phyloP scores from a whole-genome alignment of 2,113 vertebrate genomes.

The Sitta europaea region DNA sequence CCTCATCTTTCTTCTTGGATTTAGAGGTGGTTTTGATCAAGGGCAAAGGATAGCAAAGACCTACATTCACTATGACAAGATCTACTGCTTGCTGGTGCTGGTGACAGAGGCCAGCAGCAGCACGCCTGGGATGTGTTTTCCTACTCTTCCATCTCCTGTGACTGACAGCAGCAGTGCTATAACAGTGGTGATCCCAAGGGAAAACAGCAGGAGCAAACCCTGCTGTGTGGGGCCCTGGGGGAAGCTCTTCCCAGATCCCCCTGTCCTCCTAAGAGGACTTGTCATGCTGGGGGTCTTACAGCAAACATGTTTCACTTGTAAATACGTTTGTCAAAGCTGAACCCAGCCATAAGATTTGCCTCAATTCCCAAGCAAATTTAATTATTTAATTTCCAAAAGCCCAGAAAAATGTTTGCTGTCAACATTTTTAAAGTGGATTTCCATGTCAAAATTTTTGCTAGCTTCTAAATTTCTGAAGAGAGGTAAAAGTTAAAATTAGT shows the following conservation, averaged over 20 bases:
- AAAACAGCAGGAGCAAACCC: neutral
- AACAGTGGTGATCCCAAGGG: neutral
- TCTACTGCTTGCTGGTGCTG: neutral
- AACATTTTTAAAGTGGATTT: neutral
- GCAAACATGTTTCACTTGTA: neutral
- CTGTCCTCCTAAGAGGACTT: neutral
- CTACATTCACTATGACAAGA: neutral
- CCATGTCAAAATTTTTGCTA: neutral
- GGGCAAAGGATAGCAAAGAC: neutral
- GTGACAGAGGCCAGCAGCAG: neutral
- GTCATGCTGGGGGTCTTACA: neutral
- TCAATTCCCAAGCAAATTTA: neutral
- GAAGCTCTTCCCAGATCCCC: neutral
- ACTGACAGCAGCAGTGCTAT: neutral
- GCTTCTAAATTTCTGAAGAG: neutral
- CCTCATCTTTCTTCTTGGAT: neutral
- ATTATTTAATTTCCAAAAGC: neutral
- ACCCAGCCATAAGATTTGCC: neutral
- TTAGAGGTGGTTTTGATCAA: neutral
- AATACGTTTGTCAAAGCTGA: neutral
- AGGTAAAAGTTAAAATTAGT: neutral
- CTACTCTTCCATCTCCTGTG: neutral
- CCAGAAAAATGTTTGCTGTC: neutral
- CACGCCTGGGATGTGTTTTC: neutral
- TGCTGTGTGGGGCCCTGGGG: rapidly evolving